Evolutionary conservation across 1,140 invertebrate species (phyloP), one percentile per base, ranked within the genome.

Genomic region (Acyrthosiphon pisum): DNA sequence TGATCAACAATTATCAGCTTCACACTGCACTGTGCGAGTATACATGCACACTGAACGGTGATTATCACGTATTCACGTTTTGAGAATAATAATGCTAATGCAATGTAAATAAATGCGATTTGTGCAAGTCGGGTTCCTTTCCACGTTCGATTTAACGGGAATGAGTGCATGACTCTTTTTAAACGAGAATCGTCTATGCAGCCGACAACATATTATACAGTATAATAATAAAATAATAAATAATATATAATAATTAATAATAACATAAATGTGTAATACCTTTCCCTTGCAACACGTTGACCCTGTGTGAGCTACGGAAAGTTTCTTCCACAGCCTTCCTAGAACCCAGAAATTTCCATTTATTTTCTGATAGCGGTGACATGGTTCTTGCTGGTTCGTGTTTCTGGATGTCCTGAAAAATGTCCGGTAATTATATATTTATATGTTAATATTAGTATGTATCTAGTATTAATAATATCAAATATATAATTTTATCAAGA

Each of bases 341-440:
- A 44, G 91, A 86, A 26, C 91, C 91, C 1, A 93, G 37, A 53
- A 86, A 35, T 93, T 84, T 93, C 91, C 91, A 93, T 93, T 93
- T 93, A 23, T 56, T 93, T 56, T 93, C 91, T 50, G 91, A 93
- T 56, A 93, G 41, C 7, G 91, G 68, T 35, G 91, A 93, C 91
- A 93, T 93, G 14, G 91, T 93, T 56, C 76, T 93, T 20, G 81
- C 91, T 2, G 91, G 91, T 56, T 93, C 91, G 35, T 93, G 91
- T 53, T 93, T 93, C 44, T 93, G 91, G 26, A 93, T 41, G 26
- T 93, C 53, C 91, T 93, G 76, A 44, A 84, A 93, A 68, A 44
- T 60, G 20, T 44, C 6, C 0, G 44, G 44, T 88, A 88, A 88
- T 37, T 56, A 9, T 23, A 48, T 50, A 22, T 50, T 53, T 22